Conservation (phyloP, 2,113 vertebrate genomes). For the Mastomys coucha region DNA sequence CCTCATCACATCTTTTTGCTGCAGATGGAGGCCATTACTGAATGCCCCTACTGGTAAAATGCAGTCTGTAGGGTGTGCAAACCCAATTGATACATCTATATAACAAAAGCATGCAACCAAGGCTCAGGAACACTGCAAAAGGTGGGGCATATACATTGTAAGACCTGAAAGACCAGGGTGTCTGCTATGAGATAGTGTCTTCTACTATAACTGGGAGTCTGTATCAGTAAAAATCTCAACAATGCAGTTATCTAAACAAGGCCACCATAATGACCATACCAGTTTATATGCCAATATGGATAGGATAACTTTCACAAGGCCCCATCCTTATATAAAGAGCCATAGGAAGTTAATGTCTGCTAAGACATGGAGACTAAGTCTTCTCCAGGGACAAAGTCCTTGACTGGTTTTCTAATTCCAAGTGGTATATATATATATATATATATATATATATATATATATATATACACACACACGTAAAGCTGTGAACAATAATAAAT, state of each 20-base stretch:
- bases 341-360: not conserved
- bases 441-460: too few species aligned
- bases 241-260: not conserved
- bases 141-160: not conserved
- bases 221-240: not conserved
- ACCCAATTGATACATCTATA: not conserved
- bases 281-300: not conserved
- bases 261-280: not conserved
- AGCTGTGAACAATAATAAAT: not conserved
- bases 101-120: not conserved
- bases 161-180: not conserved
- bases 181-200: not conserved
- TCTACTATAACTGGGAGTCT: not conserved
- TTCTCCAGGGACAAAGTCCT: not conserved
- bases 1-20: not conserved
- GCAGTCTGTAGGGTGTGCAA: not conserved
- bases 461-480: not conserved
- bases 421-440: not conserved
- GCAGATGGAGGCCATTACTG: not conserved
- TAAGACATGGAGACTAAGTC: not conserved
- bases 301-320: not conserved
- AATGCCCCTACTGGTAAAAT: not conserved
- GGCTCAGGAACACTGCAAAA: not conserved
- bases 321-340: not conserved
- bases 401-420: not conserved